Evolutionary conservation across 2,888 invertebrate genomes (phyloP).

Genomic region (Epinotia demarniana): DNA sequence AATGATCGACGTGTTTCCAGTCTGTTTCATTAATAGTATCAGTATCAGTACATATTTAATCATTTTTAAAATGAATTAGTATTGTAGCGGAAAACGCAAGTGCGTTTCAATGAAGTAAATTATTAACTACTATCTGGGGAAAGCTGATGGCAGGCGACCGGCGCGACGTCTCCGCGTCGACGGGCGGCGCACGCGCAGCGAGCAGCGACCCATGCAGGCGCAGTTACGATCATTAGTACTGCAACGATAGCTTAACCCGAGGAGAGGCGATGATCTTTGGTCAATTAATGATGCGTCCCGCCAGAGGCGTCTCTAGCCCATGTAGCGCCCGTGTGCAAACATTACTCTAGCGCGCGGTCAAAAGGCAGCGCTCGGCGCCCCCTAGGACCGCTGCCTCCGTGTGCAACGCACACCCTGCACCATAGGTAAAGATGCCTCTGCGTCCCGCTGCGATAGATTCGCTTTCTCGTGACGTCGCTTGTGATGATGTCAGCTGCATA

Average conservation of each 20-base stretch:
- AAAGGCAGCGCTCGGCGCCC: no score
- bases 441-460: not conserved
- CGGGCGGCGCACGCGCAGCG: not conserved
- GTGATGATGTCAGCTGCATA: not conserved
- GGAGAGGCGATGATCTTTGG: not conserved
- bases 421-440: no score
- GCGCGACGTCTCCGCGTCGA: not conserved
- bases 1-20: not conserved
- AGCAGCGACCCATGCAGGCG: not conserved
- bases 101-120: constrained; percentile 3
- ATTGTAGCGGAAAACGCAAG: not conserved
- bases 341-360: no score
- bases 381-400: no score
- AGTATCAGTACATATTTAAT: constrained; percentile 4
- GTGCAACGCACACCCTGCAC: no score
- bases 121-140: not conserved
- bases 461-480: not conserved
- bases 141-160: not conserved
- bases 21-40: not conserved
- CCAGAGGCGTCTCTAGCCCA: no score
- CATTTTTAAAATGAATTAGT: not conserved
- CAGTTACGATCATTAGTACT: not conserved
- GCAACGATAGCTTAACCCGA: not conserved
- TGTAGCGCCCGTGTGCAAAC: no score
- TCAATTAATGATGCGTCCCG: not conserved